Evolutionary conservation across 2,888 invertebrate genomes (phyloP).

Genomic region (Ophion obscuratus): DNA sequence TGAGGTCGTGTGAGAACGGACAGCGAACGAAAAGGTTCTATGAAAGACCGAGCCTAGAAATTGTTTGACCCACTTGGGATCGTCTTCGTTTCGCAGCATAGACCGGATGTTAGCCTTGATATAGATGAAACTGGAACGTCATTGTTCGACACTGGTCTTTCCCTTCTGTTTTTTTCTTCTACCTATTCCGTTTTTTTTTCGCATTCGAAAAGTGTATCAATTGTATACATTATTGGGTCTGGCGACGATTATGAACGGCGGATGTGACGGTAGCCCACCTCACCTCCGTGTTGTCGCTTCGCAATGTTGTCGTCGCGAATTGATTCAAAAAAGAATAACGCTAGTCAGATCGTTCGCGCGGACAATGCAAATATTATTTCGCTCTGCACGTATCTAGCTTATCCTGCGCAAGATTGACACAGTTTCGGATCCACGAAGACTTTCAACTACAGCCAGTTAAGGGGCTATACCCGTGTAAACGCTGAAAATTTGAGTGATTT

Average conservation of each 20-base stretch:
- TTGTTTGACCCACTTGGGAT: conserved; percentile 67
- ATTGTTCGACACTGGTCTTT: conserved; percentile 70
- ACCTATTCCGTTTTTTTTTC: background rate
- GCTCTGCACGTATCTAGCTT: too few species aligned
- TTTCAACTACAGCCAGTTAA: too few species aligned
- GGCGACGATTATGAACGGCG: conserved; percentile 7
- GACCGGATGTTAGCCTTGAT: conserved; percentile 75
- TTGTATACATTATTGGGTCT: conserved; percentile 24
- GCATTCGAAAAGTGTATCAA: conserved; percentile 75
- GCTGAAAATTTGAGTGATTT: too few species aligned
- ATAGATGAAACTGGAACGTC: conserved; percentile 70
- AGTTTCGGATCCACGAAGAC: too few species aligned
- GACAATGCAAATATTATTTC: too few species aligned
- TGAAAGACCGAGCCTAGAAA: conserved; percentile 54
- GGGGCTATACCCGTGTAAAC: too few species aligned
- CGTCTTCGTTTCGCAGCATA: conserved; percentile 62
- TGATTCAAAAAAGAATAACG: too few species aligned
- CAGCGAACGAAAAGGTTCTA: conserved; percentile 6
- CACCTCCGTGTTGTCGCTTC: background rate
- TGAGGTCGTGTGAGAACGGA: conserved; percentile 7
- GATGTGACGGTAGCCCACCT: conserved; percentile 18
- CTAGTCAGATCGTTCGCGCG: too few species aligned
- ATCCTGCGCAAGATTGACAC: too few species aligned
- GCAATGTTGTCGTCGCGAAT: too few species aligned
- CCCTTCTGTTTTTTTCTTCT: background rate